Evolutionary conservation across 2,113 vertebrate genomes (phyloP).

Genomic region (Pelvicachromis taeniatus): DNA sequence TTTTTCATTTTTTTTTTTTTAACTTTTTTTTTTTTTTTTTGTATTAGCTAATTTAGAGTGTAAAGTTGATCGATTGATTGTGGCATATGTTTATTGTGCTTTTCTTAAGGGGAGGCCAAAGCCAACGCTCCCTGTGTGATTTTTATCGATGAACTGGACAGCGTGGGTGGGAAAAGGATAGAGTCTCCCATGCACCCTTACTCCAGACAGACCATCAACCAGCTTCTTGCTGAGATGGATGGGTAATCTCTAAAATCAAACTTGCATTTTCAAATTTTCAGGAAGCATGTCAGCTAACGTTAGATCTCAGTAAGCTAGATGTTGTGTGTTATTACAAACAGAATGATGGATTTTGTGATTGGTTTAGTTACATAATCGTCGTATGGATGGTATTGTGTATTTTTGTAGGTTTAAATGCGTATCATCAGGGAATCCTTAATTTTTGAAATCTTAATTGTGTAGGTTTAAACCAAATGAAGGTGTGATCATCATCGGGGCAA

Average conservation of each 20-base stretch:
- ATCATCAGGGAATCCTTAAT: not conserved
- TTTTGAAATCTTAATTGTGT: not conserved
- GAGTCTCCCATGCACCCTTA: constrained; percentile 99
- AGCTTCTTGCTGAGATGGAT: constrained; percentile 98
- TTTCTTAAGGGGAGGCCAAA: constrained; percentile 62
- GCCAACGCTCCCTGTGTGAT: constrained; percentile 94
- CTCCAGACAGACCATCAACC: constrained; percentile 98
- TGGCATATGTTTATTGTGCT: not conserved
- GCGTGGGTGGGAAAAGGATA: constrained; percentile 95
- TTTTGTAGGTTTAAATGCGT: not conserved
- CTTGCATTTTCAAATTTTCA: not conserved
- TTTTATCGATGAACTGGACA: constrained; percentile 98
- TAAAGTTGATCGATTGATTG: not conserved
- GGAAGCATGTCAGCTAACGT: not conserved
- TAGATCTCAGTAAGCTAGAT: not conserved
- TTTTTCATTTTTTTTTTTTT: no score
- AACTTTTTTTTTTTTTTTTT: not conserved
- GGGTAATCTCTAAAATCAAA: constrained; percentile 74
- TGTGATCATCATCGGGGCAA: constrained; percentile 96
- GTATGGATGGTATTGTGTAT: not conserved
- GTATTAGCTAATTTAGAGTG: not conserved
- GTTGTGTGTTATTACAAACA: not conserved
- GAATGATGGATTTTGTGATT: not conserved
- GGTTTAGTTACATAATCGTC: not conserved
- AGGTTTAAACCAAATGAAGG: constrained; percentile 98